Percentiles rank a stretch among this genome's conserved stretches.
Evolutionary conservation across 1,140 invertebrate species (phyloP).

Genomic region (Campoletis sonorensis): DNA sequence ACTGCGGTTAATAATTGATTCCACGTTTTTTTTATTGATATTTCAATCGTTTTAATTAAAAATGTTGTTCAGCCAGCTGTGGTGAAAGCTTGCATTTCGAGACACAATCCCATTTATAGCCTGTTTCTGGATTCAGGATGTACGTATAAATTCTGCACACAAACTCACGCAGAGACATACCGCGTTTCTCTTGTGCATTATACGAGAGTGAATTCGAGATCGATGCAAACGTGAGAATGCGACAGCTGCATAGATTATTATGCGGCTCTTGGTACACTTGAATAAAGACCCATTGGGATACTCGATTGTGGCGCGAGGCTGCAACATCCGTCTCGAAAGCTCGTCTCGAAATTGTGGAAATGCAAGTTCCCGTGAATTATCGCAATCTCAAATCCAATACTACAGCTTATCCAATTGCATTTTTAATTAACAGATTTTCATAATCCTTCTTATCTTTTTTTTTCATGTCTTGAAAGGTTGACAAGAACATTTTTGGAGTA

Average conservation of each 20-base stretch:
- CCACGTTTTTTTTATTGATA: too few relatives aligned
- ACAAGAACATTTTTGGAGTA: too few relatives aligned
- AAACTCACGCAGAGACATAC: too few relatives aligned
- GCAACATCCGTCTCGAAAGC: not conserved
- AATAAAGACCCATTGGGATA: not conserved
- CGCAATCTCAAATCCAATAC: not conserved
- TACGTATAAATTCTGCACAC: too few relatives aligned
- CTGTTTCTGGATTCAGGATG: too few relatives aligned
- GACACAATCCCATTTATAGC: too few relatives aligned
- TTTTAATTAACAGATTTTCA: not conserved
- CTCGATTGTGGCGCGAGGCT: not conserved
- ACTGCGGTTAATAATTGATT: too few relatives aligned
- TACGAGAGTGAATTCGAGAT: not conserved
- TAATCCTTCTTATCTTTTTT: too few relatives aligned
- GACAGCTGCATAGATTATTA: not conserved
- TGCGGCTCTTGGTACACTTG: not conserved
- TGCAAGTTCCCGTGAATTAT: not conserved
- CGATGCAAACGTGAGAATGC: constrained; percentile 6
- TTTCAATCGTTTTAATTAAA: too few relatives aligned
- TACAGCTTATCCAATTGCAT: not conserved
- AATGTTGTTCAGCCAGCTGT: too few relatives aligned
- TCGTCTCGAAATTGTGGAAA: constrained; percentile 3
- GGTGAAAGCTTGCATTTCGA: too few relatives aligned
- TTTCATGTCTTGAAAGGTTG: too few relatives aligned
- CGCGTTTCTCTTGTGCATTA: not conserved